Evolutionary conservation across 2,113 vertebrate genomes (phyloP).

Genomic region (Plotosus lineatus): DNA sequence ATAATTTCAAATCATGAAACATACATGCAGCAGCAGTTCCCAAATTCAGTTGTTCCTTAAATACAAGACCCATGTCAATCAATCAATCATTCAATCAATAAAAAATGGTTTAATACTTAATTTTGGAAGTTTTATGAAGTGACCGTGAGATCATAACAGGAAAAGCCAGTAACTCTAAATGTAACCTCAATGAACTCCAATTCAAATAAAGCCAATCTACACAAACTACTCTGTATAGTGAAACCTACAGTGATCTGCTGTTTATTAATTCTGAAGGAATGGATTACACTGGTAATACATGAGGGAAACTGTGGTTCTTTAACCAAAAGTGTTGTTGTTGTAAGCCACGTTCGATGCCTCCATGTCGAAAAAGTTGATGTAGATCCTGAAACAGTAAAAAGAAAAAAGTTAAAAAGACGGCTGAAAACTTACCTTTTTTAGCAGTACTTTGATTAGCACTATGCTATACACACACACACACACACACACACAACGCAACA

Average conservation of each 20-base stretch:
- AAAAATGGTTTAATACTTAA: not conserved
- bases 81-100: not conserved
- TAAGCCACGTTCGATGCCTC: slow-evolving; percentile 71
- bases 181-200: not conserved
- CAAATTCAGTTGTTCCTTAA: not conserved
- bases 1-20: not conserved
- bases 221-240: not conserved
- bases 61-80: not conserved
- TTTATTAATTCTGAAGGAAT: slow-evolving; percentile 41
- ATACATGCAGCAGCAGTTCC: not conserved
- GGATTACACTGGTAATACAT: not conserved
- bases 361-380: slow-evolving; percentile 74
- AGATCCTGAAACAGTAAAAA: slow-evolving; percentile 64
- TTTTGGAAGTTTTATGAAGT: not conserved
- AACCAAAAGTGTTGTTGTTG: slow-evolving; percentile 74
- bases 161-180: not conserved
- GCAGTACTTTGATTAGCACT: no score
- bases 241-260: not conserved
- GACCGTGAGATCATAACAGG: not conserved
- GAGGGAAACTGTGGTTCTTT: slow-evolving; percentile 38
- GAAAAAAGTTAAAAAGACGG: not conserved
- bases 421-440: no score
- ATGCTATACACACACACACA: no score
- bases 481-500: no score
- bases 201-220: not conserved